Conservation (phyloP, 2,797 vertebrate species). For the Leptodactylus fallax region DNA sequence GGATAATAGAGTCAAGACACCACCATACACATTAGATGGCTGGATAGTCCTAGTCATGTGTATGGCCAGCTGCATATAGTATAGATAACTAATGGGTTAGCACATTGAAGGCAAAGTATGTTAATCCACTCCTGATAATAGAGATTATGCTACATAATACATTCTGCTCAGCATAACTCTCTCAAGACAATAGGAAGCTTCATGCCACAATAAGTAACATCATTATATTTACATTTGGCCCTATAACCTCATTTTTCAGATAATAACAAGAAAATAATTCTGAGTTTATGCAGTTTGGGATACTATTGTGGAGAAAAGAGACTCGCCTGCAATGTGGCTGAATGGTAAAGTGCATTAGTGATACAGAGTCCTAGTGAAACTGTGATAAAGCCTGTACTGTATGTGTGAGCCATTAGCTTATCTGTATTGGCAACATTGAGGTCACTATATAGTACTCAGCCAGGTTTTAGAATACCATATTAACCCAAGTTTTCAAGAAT, state of each 20-base stretch:
- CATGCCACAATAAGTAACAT: neutral
- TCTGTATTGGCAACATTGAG: conserved; percentile 35
- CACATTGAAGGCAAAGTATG: neutral
- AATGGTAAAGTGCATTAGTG: neutral
- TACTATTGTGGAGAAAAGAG: neutral
- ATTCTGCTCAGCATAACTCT: neutral
- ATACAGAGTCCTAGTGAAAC: conserved; percentile 49
- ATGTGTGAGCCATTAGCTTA: conserved; percentile 35
- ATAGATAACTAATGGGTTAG: neutral
- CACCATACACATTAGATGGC: no score
- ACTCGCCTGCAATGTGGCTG: neutral
- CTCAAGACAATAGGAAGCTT: neutral
- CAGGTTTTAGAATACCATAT: neutral
- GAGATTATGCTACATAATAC: neutral
- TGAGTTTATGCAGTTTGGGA: neutral
- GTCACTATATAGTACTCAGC: neutral
- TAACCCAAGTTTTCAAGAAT: neutral
- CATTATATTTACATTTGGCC: neutral
- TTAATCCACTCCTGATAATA: neutral
- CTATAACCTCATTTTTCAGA: neutral
- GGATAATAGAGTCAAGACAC: no score
- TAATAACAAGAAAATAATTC: neutral
- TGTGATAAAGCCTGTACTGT: conserved; percentile 44
- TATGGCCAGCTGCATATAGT: no score
- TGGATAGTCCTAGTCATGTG: no score